phyloP scores from a whole-genome alignment of 1,140 invertebrate genomes.

The Gyrodactylus bullatarudis region DNA sequence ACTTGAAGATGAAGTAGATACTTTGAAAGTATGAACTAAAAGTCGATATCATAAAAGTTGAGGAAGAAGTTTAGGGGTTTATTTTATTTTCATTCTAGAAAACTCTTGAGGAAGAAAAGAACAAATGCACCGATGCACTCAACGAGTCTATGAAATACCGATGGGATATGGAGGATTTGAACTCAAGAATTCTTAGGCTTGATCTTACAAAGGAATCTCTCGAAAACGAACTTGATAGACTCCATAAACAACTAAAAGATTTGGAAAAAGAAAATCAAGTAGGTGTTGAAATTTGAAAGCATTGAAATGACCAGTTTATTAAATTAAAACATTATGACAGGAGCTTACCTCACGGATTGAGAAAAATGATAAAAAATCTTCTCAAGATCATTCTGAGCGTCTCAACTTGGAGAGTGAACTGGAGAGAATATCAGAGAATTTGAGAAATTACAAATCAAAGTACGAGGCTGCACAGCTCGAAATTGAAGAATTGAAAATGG shows the following conservation, averaged over 20 bases:
- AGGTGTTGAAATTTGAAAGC: too few relatives aligned
- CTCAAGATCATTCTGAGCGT: neutral
- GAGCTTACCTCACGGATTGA: neutral
- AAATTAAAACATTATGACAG: neutral
- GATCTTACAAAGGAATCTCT: neutral
- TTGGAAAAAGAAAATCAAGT: neutral
- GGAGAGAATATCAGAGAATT: neutral
- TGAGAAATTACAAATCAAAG: neutral
- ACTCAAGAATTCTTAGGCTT: neutral
- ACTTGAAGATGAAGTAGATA: too few relatives aligned
- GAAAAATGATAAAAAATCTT: neutral
- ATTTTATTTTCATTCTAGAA: neutral
- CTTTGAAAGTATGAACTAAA: too few relatives aligned
- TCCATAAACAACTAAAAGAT: neutral
- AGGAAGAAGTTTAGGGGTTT: too few relatives aligned
- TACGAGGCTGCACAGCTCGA: too few relatives aligned
- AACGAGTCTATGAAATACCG: neutral
- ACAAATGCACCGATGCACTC: neutral
- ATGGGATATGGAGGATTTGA: neutral
- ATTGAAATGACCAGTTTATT: neutral
- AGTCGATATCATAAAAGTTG: too few relatives aligned
- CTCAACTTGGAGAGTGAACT: neutral
- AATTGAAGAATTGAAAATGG: too few relatives aligned
- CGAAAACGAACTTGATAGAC: neutral
- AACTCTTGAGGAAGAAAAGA: neutral